Conservation (phyloP, 2,888 invertebrate genomes). For the Augiades crinisus region DNA sequence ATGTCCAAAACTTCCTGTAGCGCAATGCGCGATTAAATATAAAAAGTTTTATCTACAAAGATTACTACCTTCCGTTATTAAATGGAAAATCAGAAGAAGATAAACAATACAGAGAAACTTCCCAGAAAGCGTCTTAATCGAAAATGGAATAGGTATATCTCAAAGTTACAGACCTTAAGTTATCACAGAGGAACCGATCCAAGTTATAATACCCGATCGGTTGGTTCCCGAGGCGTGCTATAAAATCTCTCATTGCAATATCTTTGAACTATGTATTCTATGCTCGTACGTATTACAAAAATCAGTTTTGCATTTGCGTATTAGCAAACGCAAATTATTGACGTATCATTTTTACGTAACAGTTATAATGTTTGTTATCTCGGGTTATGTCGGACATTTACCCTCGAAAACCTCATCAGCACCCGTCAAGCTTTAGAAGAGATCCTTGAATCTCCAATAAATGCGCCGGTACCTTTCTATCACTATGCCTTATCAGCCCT, state of each 20-base stretch:
- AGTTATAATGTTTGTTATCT: no score
- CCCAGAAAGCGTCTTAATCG: constrained; percentile 16
- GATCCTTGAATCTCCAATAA: no score
- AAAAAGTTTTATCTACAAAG: not conserved
- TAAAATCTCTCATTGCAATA: constrained; percentile 57
- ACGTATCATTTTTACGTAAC: no score
- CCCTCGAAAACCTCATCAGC: no score
- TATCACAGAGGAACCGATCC: constrained; percentile 16
- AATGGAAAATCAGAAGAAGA: not conserved
- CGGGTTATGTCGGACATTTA: no score
- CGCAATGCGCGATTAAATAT: no score
- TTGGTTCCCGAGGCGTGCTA: constrained; percentile 46
- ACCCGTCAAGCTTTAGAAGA: no score
- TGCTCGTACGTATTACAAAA: not conserved
- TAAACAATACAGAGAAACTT: constrained; percentile 1
- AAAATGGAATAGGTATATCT: constrained; percentile 20
- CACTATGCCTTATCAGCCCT: no score
- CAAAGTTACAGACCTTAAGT: constrained; percentile 15
- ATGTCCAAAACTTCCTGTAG: no score
- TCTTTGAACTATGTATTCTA: constrained; percentile 47
- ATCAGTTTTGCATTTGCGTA: not conserved
- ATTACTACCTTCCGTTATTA: not conserved
- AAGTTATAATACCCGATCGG: constrained; percentile 25
- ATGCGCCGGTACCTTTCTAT: no score
- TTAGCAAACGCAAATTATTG: no score